Evolutionary conservation across 1,140 invertebrate genomes (phyloP), one percentile per base, ranked within the genome.

Genomic region (Drosophila mayri): DNA sequence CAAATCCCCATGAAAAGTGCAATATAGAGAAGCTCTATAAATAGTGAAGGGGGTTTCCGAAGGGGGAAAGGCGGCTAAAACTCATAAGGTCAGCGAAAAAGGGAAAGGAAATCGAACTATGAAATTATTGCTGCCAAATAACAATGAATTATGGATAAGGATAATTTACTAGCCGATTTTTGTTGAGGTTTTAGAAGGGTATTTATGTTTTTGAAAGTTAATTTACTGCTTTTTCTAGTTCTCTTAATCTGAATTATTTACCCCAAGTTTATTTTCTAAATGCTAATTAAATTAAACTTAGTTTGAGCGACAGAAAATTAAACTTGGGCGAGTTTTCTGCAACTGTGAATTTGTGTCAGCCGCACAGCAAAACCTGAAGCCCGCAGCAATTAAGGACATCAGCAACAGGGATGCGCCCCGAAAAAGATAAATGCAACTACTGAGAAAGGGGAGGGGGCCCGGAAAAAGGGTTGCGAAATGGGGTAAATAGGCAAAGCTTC

Each of bases 321-420:
- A 81, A 37, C 77, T 62, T 25, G 11, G 49, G 43, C 38, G 66
- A 46, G 63, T 44, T 63, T n/a, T 18, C 9, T 60, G 22, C 41
- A 41, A 32, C 18, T 28, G 44, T 28, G 44, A 25, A 50, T 67
- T 38, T 66, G 65, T 67, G 64, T 40, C 55, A 72, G 47, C 58
- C 50, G 38, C 79, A 71, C 44, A 6, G 28, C 49, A 22, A 50
- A 65, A 65, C 75, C 66, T 44, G 44, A 60, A 54, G 67, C 67
- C 76, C 60, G 84, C 76, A 84, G 84, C 85, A 90, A 88, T 88
- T 88, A 84, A 90, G 84, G 84, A 88, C 84, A 84, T 66, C 74
- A 76, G 50, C 79, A 76, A 55, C 47, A 76, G 74, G 60, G 60
- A 65, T 62, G 79, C 52, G 25, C 35, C 40, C 79, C 67, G 43